phyloP scores from a whole-genome alignment of 64 coral and sea anemone genomes.

The Acropora yongei region DNA sequence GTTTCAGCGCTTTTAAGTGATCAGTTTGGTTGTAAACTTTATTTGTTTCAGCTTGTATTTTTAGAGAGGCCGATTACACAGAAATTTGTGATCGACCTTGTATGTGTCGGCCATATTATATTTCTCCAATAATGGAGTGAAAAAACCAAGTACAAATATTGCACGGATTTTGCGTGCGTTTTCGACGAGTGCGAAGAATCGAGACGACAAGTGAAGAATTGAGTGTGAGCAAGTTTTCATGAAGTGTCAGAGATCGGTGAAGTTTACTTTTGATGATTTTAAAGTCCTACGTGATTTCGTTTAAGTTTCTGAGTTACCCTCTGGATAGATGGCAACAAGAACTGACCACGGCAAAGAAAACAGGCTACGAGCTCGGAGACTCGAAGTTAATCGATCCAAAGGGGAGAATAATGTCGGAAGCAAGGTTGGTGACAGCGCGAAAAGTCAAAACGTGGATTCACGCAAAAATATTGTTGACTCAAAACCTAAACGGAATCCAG shows the following conservation, averaged over 20 bases:
- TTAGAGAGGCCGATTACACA: not conserved
- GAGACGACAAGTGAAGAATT: not conserved
- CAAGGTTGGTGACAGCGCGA: not conserved
- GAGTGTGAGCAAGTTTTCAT: not conserved
- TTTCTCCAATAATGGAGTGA: constrained; percentile 26
- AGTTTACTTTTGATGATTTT: not conserved
- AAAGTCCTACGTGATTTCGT: not conserved
- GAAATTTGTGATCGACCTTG: not conserved
- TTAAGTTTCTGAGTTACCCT: not conserved
- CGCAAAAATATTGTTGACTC: constrained; percentile 73
- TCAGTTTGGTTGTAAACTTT: not conserved
- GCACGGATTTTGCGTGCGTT: not conserved
- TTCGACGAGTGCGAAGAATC: not conserved
- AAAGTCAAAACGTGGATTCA: constrained; percentile 14
- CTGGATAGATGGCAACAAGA: constrained; percentile 70
- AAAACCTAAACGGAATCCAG: constrained; percentile 69
- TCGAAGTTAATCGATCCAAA: constrained; percentile 39
- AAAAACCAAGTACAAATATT: constrained; percentile 25
- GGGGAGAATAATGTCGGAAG: constrained; percentile 17
- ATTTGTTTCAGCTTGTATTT: not conserved
- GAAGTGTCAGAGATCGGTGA: too few species aligned
- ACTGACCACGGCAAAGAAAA: constrained; percentile 71
- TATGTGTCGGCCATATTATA: constrained; percentile 37
- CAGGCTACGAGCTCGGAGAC: constrained; percentile 61
- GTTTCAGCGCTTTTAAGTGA: not conserved